Conservation (phyloP, 2,888 invertebrate species). For the Poecilobothrus nobilitatus region DNA sequence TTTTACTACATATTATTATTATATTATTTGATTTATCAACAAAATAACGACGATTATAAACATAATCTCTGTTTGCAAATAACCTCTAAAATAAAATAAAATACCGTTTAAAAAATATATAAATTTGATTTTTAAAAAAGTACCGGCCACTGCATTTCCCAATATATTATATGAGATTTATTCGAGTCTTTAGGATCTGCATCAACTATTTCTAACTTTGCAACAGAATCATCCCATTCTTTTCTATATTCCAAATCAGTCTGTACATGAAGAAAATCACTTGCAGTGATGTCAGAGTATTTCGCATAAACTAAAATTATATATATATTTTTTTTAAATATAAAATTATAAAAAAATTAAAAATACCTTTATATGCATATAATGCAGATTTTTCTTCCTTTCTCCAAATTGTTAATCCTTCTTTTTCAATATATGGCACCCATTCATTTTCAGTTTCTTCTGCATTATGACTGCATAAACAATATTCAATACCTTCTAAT, state of each 20-base stretch:
- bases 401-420: constrained; percentile 74
- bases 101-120: background rate
- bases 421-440: constrained; percentile 70
- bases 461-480: constrained; percentile 37
- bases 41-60: constrained; percentile 63
- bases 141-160: constrained; percentile 86
- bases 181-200: constrained; percentile 48
- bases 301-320: constrained; percentile 61
- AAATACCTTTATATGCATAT: constrained; percentile 67
- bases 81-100: constrained; percentile 51
- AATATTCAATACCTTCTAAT: constrained; percentile 45
- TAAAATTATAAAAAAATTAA: background rate
- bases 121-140: constrained; percentile 31
- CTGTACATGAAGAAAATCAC: constrained; percentile 74
- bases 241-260: constrained; percentile 69
- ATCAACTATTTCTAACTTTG: constrained; percentile 62
- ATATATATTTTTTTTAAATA: background rate
- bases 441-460: constrained; percentile 31
- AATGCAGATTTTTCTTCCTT: constrained; percentile 60
- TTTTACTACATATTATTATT: constrained; percentile 58
- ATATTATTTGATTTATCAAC: constrained; percentile 51
- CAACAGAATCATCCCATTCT: constrained; percentile 72
- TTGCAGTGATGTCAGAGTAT: constrained; percentile 67
- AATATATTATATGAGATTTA: constrained; percentile 70
- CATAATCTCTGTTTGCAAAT: constrained; percentile 80